Conservation (phyloP, 1,140 invertebrate genomes). For the Lepidurus packardi region DNA sequence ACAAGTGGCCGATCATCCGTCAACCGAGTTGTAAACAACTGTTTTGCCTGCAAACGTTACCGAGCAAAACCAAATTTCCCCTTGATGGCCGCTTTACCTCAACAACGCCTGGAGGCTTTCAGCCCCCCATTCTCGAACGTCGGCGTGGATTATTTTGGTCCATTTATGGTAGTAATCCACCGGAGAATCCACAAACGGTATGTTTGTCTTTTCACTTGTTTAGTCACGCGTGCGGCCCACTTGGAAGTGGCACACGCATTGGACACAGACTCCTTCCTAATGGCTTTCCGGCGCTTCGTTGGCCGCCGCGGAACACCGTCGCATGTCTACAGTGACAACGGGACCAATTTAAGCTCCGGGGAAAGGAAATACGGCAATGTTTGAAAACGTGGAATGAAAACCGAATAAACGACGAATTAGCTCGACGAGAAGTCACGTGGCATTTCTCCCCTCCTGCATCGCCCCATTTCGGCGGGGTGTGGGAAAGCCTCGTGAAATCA, state of each 20-base stretch:
- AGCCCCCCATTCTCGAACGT: no score
- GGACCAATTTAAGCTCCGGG: no score
- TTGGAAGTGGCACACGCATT: conserved; percentile 36
- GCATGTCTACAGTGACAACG: no score
- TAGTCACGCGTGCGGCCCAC: conserved; percentile 39
- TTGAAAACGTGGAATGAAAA: no score
- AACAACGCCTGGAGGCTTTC: conserved; percentile 17
- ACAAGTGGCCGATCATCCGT: not conserved
- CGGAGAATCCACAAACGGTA: conserved; percentile 34
- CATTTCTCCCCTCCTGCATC: no score
- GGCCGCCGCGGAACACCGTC: conserved; percentile 36
- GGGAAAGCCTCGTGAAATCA: no score
- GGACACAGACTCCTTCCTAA: conserved; percentile 34
- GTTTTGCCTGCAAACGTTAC: conserved; percentile 26
- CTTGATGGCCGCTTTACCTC: conserved; percentile 27
- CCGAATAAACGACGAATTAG: no score
- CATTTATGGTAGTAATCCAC: no score
- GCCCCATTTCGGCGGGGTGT: no score
- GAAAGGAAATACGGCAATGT: no score
- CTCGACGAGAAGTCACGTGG: no score
- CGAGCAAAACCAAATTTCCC: not conserved
- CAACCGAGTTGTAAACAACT: conserved; percentile 14
- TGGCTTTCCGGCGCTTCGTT: conserved; percentile 36
- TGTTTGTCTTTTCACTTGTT: conserved; percentile 43
- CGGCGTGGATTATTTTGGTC: no score